Evolutionary conservation across 2,113 vertebrate genomes (phyloP).

Genomic region (Rattus rattus): DNA sequence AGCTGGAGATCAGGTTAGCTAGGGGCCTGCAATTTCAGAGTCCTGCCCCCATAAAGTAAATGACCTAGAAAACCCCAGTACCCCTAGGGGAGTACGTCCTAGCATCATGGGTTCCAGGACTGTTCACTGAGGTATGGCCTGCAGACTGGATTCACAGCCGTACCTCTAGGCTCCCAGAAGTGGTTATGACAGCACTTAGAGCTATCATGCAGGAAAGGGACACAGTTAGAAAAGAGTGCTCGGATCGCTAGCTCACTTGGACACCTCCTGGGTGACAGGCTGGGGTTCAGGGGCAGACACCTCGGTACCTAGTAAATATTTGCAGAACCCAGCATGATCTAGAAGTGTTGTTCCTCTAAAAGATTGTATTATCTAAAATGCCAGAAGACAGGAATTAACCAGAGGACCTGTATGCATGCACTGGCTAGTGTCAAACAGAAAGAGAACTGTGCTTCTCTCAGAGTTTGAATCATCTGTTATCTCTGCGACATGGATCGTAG

Average conservation of each 20-base stretch:
- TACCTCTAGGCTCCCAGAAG: not conserved
- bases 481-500: not conserved
- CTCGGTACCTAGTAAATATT: not conserved
- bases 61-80: not conserved
- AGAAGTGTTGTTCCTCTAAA: not conserved
- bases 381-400: not conserved
- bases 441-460: not conserved
- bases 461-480: not conserved
- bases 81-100: fast-evolving
- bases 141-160: not conserved
- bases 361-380: not conserved
- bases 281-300: not conserved
- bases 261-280: not conserved
- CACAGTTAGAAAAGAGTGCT: not conserved
- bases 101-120: not conserved
- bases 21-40: not conserved
- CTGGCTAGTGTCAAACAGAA: not conserved
- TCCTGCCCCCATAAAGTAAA: not conserved
- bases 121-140: not conserved
- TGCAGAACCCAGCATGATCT: not conserved
- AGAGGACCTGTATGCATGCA: not conserved
- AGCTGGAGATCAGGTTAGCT: not conserved
- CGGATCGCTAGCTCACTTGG: not conserved
- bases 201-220: not conserved
- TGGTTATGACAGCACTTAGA: no score